Evolutionary conservation across 2,797 vertebrate genomes (phyloP).

Genomic region (Typhlichthys subterraneus): DNA sequence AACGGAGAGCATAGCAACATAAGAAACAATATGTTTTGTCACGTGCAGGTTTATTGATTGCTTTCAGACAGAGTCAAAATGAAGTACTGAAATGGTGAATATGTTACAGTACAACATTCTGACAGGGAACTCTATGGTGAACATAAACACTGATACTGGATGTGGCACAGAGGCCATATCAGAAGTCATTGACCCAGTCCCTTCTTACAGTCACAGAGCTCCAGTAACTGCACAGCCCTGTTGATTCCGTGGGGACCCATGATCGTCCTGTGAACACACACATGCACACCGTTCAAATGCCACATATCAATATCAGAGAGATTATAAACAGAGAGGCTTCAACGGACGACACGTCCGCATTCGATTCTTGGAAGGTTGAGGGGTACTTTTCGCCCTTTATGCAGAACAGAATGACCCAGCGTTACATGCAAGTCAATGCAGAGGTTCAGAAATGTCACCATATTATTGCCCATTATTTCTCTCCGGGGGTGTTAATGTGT

Average conservation of each 20-base stretch:
- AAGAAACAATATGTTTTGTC: too few relatives aligned
- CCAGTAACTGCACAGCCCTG: slow-evolving; percentile 80
- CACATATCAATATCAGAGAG: slow-evolving; percentile 8
- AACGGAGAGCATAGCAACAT: not conserved
- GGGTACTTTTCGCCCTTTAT: too few relatives aligned
- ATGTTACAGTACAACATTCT: not conserved
- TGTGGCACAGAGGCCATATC: not conserved
- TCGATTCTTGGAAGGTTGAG: too few relatives aligned
- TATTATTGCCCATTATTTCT: too few relatives aligned
- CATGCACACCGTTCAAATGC: slow-evolving; percentile 22
- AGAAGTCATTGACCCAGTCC: slow-evolving; percentile 82
- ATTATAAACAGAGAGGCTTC: not conserved
- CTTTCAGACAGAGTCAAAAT: too few relatives aligned
- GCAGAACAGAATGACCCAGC: too few relatives aligned
- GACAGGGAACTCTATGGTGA: not conserved
- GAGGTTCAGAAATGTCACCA: too few relatives aligned
- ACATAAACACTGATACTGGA: not conserved
- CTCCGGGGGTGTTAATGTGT: too few relatives aligned
- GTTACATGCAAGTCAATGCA: too few relatives aligned
- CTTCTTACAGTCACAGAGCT: slow-evolving; percentile 82
- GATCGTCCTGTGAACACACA: slow-evolving; percentile 77
- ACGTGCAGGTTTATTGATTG: too few relatives aligned
- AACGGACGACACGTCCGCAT: too few relatives aligned
- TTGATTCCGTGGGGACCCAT: slow-evolving; percentile 88
- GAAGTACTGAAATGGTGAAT: not conserved